Base-by-base conservation (phyloP, 2,797 vertebrate species). In the Danio tinwini region DNA sequence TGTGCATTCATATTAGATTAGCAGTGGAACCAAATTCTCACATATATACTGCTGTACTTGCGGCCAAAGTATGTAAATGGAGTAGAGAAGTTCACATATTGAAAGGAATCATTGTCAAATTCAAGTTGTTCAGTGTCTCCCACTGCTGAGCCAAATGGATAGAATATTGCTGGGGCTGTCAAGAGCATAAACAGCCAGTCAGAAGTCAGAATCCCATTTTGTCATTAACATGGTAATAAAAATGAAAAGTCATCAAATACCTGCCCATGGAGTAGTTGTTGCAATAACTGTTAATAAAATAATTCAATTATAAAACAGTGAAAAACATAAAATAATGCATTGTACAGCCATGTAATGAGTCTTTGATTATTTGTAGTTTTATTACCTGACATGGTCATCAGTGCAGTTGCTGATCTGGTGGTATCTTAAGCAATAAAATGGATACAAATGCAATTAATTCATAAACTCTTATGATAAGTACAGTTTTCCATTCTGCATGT, bases 71-170 rank as follows among this genome's bases (percentile, higher is more conserved):
- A 58, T 0, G 0, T 6, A 29, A 73, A 73, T 14, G 70, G 52
- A 29, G 12, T 21, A 14, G 70, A 44, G 19, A 73, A 59, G 11
- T 0, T 0, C 10, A 45, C 12, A 19, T 0, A 0, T 3, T 5
- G 7, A 6, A 0, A 29, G 53, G 5, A 9, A 0, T 56, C 53
- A 21, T 0, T 0, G 8, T 5, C 9, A 40, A 0, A 17, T 55
- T 55, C 50, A 56, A 44, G 2, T 0, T 5, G 13, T 56, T 21
- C 3, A 1, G 3, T 10, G 39, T 71, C 68, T 13, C 70, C 52
- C 21, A 53, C 40, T 1, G 0, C n/a, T 7, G 7, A 6, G 9
- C 70, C 53, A 7, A 58, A 73, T 29, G 53, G 70, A 73, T 73
- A 73, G 42, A 73, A 73, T 9, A 45, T 58, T 0, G 0, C 11